These are phyloP conservation scores for Sericinus montela DNA, from an alignment of 2,888 invertebrate genomes.

Conservation along the genomic window DNA sequence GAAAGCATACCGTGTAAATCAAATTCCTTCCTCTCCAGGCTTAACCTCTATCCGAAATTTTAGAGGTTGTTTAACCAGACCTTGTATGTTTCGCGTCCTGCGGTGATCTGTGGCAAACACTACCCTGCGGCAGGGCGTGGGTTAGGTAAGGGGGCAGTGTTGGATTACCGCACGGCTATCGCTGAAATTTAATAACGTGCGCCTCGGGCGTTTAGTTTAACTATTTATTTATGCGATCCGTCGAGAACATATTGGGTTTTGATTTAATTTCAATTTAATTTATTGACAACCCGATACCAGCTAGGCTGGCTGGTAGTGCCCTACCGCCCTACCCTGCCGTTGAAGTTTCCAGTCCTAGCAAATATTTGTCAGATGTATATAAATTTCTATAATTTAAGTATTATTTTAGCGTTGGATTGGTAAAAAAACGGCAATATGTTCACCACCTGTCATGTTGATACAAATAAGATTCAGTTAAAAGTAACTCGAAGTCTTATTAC, in stretches of 20 bases:
- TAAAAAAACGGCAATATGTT: no score
- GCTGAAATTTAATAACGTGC: constrained; percentile 41
- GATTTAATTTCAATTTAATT: neutral
- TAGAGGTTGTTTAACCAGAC: constrained; percentile 12
- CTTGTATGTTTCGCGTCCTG: constrained; percentile 9
- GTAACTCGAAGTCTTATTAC: no score
- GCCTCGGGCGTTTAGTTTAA: constrained; percentile 24
- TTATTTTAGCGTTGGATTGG: no score
- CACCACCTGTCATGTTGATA: no score
- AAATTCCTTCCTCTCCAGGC: neutral
- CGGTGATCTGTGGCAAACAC: constrained; percentile 11
- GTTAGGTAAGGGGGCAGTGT: constrained; percentile 19
- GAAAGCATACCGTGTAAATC: neutral
- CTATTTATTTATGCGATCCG: constrained; percentile 15
- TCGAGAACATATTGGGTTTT: neutral
- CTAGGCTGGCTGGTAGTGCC: no score
- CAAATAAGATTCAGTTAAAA: no score
- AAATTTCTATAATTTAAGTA: no score
- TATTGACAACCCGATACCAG: no score
- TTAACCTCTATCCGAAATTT: constrained; percentile 1
- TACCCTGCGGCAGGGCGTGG: constrained; percentile 1
- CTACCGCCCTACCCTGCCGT: no score
- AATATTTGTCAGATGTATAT: no score
- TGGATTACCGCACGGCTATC: constrained; percentile 34
- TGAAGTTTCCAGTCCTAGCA: no score